Conservation (phyloP, 92 coral and sea anemone genomes). For the Phenganax marumi region DNA sequence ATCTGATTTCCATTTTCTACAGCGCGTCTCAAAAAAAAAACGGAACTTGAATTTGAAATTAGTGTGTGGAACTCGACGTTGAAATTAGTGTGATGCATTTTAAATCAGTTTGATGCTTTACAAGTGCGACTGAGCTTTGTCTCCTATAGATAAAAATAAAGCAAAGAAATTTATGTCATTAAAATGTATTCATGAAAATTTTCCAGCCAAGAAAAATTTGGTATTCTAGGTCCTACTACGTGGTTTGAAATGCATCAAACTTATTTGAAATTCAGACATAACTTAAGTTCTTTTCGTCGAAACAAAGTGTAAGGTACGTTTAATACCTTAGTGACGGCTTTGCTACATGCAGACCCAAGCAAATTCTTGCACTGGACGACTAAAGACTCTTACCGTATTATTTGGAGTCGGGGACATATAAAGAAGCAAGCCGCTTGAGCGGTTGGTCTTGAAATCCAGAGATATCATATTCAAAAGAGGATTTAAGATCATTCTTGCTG, state of each 20-base stretch:
- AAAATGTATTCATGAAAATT: not conserved
- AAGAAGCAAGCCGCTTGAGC: conserved; percentile 69
- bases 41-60: no score
- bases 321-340: not conserved
- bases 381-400: conserved; percentile 38
- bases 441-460: conserved; percentile 80
- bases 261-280: no score
- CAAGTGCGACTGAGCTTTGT: no score
- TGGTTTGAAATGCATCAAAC: no score
- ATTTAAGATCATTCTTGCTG: conserved; percentile 61
- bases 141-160: not conserved
- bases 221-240: no score
- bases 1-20: no score
- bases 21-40: no score
- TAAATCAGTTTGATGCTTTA: no score
- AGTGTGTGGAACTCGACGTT: no score
- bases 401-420: conserved; percentile 64
- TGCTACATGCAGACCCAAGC: not conserved
- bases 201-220: not conserved
- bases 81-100: no score
- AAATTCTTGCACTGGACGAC: not conserved
- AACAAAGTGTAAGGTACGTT: no score
- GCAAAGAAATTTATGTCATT: not conserved
- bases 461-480: conserved; percentile 68
- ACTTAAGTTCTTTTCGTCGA: no score